Percentiles rank a stretch among this genome's conserved stretches.
phyloP scores from a whole-genome alignment of 1,140 invertebrate species.

The Magallana angulata region DNA sequence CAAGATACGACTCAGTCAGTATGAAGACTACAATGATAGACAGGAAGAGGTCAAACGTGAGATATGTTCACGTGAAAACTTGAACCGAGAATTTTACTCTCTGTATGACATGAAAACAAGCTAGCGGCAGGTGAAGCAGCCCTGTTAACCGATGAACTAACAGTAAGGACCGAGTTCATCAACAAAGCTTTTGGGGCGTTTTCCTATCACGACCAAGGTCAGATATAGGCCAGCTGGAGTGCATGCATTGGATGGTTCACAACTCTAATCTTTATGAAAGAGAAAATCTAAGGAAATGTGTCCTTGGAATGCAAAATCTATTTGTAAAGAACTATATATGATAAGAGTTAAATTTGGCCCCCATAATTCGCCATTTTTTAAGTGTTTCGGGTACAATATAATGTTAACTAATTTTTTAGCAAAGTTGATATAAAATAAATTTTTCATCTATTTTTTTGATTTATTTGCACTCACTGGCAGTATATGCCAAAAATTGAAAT shows the following conservation, averaged over 20 bases:
- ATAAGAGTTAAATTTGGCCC: too few species aligned
- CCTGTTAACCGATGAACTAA: constrained; percentile 50
- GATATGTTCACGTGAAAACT: constrained; percentile 10
- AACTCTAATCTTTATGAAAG: constrained; percentile 19
- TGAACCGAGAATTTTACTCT: constrained; percentile 40
- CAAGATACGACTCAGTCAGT: constrained; percentile 33
- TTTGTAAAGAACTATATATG: too few species aligned
- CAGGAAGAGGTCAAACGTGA: constrained; percentile 33
- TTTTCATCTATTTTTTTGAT: too few species aligned
- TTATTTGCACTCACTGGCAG: too few species aligned
- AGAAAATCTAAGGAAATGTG: constrained; percentile 42
- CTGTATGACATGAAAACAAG: constrained; percentile 43
- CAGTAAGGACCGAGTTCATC: constrained; percentile 46
- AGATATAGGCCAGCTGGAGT: constrained; percentile 55
- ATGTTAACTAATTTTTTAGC: too few species aligned
- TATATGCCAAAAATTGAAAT: too few species aligned
- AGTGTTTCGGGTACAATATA: too few species aligned
- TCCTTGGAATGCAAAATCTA: constrained; percentile 56
- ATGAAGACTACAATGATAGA: background rate
- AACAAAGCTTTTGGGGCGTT: constrained; percentile 55
- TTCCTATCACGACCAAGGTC: constrained; percentile 47
- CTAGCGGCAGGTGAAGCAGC: constrained; percentile 49
- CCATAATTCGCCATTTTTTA: too few species aligned
- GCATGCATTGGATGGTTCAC: constrained; percentile 57
- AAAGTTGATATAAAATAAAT: too few species aligned